These are phyloP conservation scores for Rousettus madagascariensis DNA, from an alignment of 2,797 vertebrate species.

Conservation along the genomic window DNA sequence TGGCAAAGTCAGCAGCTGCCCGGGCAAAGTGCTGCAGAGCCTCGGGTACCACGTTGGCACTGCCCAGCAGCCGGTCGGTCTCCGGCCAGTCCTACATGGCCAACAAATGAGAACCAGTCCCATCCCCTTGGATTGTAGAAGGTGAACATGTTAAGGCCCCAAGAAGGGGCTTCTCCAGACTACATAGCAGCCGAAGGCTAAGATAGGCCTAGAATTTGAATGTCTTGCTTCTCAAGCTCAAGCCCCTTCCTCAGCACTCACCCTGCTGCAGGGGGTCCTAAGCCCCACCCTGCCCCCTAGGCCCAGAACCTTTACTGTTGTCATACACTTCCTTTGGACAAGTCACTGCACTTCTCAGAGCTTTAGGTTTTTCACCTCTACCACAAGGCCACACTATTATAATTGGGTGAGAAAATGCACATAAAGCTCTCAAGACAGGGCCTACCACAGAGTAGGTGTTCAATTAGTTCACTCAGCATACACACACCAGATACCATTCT, in stretches of 20 bases:
- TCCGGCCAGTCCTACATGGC: conserved; percentile 87
- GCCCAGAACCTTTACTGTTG: not conserved
- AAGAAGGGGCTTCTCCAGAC: not conserved
- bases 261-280: not conserved
- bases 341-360: not conserved
- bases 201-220: not conserved
- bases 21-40: conserved; percentile 90
- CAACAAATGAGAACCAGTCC: conserved; percentile 17
- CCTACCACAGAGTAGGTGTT: not conserved
- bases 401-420: not conserved
- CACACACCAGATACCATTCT: not conserved
- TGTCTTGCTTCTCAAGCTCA: not conserved
- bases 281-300: not conserved
- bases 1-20: conserved; percentile 93
- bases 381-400: too few relatives aligned
- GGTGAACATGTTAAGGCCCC: not conserved
- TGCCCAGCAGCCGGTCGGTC: conserved; percentile 88
- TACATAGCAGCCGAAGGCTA: not conserved
- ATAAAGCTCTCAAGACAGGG: not conserved
- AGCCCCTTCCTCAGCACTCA: not conserved
- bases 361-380: not conserved
- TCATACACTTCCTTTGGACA: not conserved
- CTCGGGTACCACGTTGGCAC: conserved; percentile 86
- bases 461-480: not conserved
- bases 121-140: not conserved